phyloP scores from a whole-genome alignment of 1,140 invertebrate species.

The Lepidotrigona ventralis region DNA sequence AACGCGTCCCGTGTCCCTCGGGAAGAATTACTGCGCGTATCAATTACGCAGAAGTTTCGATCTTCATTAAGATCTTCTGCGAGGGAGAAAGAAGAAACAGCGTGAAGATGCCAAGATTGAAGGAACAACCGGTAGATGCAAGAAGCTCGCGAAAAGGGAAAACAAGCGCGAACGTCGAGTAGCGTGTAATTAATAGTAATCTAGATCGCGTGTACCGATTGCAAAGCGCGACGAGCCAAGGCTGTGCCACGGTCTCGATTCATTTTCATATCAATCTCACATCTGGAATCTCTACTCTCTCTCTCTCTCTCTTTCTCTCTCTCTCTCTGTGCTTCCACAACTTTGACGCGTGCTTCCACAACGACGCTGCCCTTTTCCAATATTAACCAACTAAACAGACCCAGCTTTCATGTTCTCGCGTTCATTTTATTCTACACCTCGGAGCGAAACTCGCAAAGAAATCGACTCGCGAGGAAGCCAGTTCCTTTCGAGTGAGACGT shows the following conservation, averaged over 20 bases:
- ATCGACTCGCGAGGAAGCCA: not conserved
- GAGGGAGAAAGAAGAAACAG: not conserved
- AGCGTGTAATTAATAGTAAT: constrained; percentile 46
- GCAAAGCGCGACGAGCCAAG: not conserved
- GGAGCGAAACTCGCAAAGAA: not conserved
- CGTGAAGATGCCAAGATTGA: not conserved
- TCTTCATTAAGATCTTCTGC: not conserved
- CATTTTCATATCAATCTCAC: constrained; percentile 36
- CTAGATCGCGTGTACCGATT: constrained; percentile 24
- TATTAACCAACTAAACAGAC: not conserved
- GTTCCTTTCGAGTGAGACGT: constrained; percentile 59
- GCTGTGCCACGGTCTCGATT: constrained; percentile 17
- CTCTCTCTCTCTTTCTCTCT: too few relatives aligned
- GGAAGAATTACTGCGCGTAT: constrained; percentile 1
- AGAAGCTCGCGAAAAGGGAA: not conserved
- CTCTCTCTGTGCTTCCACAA: not conserved
- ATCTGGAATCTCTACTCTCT: not conserved
- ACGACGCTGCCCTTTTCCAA: not conserved
- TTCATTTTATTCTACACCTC: not conserved
- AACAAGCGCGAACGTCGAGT: constrained; percentile 4
- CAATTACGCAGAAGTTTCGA: not conserved
- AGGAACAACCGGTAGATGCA: not conserved
- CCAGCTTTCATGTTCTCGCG: not conserved
- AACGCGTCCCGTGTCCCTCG: not conserved
- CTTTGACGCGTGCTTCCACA: too few relatives aligned